phyloP scores from a whole-genome alignment of 2,797 vertebrate species.

The Sebastes aleutianus region DNA sequence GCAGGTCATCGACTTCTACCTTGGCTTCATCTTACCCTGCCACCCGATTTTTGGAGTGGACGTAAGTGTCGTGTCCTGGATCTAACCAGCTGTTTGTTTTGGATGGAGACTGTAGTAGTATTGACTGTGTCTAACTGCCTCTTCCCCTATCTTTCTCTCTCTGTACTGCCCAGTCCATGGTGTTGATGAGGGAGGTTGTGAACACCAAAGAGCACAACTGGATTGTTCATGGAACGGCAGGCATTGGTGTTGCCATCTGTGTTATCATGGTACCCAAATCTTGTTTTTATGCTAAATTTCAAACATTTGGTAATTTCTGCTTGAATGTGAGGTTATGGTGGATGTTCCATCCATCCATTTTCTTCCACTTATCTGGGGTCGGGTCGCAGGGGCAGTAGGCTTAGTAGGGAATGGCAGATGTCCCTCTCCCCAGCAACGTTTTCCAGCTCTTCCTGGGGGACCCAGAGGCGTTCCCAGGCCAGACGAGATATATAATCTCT shows the following conservation, averaged over 20 bases:
- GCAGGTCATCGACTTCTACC: slow-evolving; percentile 83
- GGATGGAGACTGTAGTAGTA: not conserved
- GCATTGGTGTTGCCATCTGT: slow-evolving; percentile 69
- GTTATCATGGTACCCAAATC: slow-evolving; percentile 64
- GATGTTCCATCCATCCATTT: no score
- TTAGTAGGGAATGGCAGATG: no score
- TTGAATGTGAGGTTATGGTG: not conserved
- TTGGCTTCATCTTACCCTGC: slow-evolving; percentile 70
- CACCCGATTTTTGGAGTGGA: slow-evolving; percentile 74
- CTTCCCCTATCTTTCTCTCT: slow-evolving; percentile 2
- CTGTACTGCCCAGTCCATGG: slow-evolving; percentile 53
- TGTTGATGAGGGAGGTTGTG: slow-evolving; percentile 72
- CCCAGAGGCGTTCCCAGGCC: no score
- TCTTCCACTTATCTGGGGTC: no score
- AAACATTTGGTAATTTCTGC: not conserved
- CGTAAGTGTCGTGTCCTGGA: slow-evolving; percentile 55
- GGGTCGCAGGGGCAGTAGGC: no score
- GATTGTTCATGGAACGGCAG: slow-evolving; percentile 69
- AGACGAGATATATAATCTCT: no score
- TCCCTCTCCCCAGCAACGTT: no score
- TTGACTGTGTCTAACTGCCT: not conserved
- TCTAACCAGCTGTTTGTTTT: slow-evolving; percentile 1
- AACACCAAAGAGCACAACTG: slow-evolving; percentile 70
- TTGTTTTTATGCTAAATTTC: not conserved
- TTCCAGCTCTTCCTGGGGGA: no score